These are phyloP conservation scores for Allobates femoralis DNA, from an alignment of 2,797 vertebrate genomes.

Conservation along the genomic window DNA sequence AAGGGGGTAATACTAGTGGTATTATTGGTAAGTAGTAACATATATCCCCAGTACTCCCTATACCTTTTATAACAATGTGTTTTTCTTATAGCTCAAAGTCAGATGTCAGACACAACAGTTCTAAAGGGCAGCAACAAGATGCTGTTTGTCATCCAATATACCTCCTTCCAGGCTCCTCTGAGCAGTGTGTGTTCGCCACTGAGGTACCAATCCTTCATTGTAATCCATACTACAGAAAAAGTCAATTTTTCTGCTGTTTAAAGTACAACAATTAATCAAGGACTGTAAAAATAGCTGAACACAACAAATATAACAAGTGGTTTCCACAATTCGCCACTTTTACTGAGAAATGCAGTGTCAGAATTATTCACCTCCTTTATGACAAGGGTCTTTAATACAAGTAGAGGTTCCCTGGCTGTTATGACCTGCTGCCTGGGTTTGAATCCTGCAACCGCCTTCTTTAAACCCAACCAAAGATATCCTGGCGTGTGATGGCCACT, in stretches of 20 bases:
- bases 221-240: not conserved
- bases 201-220: constrained; percentile 76
- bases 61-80: not conserved
- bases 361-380: no score
- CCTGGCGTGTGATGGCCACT: no score
- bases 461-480: no score
- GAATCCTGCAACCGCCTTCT: no score
- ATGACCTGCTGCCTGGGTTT: no score
- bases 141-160: constrained; percentile 79
- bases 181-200: constrained; percentile 82
- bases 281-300: no score
- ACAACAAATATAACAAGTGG: no score
- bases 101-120: constrained; percentile 71
- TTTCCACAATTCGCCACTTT: no score
- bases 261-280: no score
- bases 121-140: constrained; percentile 71
- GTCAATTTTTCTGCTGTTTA: not conserved
- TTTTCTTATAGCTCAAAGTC: constrained; percentile 72
- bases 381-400: no score
- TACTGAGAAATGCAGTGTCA: no score
- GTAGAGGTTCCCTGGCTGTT: no score
- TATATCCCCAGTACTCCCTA: not conserved
- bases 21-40: not conserved
- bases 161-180: constrained; percentile 78
- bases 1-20: not conserved